Percentiles rank a stretch among this genome's conserved stretches.
phyloP scores from a whole-genome alignment of 2,113 vertebrate genomes.

The Channa argus region DNA sequence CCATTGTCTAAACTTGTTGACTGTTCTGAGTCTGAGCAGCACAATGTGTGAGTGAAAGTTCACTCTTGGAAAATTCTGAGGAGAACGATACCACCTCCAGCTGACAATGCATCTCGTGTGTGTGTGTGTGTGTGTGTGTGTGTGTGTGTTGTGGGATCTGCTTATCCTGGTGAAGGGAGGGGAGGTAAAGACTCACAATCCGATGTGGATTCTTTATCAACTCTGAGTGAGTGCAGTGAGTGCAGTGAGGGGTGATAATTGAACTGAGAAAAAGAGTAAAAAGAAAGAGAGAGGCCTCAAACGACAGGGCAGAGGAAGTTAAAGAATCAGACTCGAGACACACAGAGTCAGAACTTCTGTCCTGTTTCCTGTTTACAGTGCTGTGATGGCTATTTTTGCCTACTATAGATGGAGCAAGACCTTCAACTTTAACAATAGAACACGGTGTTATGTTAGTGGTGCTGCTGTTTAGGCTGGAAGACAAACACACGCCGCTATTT shows the following conservation, averaged over 20 bases:
- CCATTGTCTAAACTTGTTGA: slow-evolving; percentile 37
- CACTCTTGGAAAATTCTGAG: slow-evolving; percentile 14
- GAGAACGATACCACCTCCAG: slow-evolving; percentile 14
- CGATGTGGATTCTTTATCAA: not conserved
- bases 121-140: not conserved
- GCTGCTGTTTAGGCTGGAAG: not conserved
- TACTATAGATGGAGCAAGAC: slow-evolving; percentile 27
- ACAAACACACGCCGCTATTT: not conserved
- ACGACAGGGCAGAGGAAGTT: slow-evolving; percentile 40
- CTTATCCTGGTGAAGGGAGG: not conserved
- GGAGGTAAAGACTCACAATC: not conserved
- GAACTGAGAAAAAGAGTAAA: slow-evolving; percentile 15
- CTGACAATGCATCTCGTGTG: slow-evolving; percentile 24
- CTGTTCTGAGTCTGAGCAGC: not conserved
- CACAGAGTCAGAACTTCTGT: slow-evolving; percentile 45
- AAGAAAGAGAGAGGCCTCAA: slow-evolving; percentile 24
- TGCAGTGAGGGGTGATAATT: slow-evolving; percentile 25
- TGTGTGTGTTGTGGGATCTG: not conserved
- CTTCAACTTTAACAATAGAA: slow-evolving; percentile 65
- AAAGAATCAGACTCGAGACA: slow-evolving; percentile 32
- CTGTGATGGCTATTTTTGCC: slow-evolving; percentile 64
- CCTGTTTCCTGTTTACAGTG: slow-evolving; percentile 84
- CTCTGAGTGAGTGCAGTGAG: not conserved
- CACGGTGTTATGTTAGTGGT: not conserved
- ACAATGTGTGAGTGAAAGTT: slow-evolving; percentile 19